These are phyloP conservation scores for Urophycis tenuis DNA, from an alignment of 2,797 vertebrate species.

Conservation along the genomic window DNA sequence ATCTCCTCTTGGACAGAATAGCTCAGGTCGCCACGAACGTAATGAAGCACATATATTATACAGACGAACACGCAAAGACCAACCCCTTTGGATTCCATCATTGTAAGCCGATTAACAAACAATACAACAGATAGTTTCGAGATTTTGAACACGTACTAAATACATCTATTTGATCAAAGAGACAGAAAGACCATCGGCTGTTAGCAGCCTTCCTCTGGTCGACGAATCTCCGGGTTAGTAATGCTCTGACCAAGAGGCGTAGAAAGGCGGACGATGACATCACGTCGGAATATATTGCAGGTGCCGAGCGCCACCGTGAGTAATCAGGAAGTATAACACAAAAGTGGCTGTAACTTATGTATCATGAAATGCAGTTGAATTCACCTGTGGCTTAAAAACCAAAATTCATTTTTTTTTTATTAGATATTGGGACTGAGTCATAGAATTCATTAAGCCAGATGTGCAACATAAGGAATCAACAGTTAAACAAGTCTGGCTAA, in stretches of 20 bases:
- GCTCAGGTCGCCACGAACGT: conserved; percentile 40
- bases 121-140: too few species aligned
- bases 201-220: neutral
- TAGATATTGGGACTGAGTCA: neutral
- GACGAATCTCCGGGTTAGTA: neutral
- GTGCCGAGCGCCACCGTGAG: neutral
- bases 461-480: neutral
- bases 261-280: neutral
- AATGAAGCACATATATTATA: neutral
- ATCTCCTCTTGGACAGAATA: conserved; percentile 41
- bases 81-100: neutral
- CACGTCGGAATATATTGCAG: neutral
- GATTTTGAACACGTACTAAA: neutral
- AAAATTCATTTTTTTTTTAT: too few species aligned
- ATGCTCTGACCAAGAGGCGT: neutral
- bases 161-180: neutral
- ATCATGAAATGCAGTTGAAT: neutral
- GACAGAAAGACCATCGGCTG: neutral
- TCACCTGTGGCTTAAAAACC: neutral
- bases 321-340: neutral
- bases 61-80: conserved; percentile 11
- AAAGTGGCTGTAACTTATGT: neutral
- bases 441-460: neutral
- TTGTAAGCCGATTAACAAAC: neutral
- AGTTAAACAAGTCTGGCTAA: neutral